phyloP scores from a whole-genome alignment of 2,888 invertebrate genomes.

The Heliconius erato region DNA sequence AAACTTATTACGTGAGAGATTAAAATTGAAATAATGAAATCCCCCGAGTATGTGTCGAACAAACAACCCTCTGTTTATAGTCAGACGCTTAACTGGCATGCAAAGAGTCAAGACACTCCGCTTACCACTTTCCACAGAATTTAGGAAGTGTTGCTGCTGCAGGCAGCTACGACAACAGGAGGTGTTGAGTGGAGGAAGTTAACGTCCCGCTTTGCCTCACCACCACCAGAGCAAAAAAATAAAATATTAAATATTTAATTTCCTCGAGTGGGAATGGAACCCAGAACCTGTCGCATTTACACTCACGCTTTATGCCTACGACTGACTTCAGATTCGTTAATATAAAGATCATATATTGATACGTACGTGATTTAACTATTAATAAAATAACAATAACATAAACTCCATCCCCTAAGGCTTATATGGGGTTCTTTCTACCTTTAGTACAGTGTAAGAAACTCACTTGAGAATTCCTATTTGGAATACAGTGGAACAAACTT shows the following conservation, averaged over 20 bases:
- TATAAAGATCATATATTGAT: neutral
- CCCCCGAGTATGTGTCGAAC: neutral
- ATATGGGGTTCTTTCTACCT: slow-evolving; percentile 26
- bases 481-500: slow-evolving; percentile 42
- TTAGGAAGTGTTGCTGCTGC: too few species aligned
- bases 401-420: neutral
- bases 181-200: too few species aligned
- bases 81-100: too few species aligned
- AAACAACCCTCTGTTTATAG: too few species aligned
- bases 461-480: slow-evolving; percentile 43
- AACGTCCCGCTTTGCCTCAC: too few species aligned
- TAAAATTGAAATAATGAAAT: neutral
- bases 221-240: too few species aligned
- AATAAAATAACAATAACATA: neutral
- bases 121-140: too few species aligned
- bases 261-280: neutral
- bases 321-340: too few species aligned
- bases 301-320: neutral
- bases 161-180: too few species aligned
- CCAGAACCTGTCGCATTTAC: neutral
- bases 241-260: too few species aligned
- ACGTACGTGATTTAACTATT: neutral
- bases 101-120: too few species aligned
- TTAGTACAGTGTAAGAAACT: slow-evolving; percentile 41
- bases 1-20: neutral